Evolutionary conservation across 2,888 invertebrate genomes (phyloP), one percentile per base, ranked within the genome.

Genomic region (Pachycephus smyrnensis): DNA sequence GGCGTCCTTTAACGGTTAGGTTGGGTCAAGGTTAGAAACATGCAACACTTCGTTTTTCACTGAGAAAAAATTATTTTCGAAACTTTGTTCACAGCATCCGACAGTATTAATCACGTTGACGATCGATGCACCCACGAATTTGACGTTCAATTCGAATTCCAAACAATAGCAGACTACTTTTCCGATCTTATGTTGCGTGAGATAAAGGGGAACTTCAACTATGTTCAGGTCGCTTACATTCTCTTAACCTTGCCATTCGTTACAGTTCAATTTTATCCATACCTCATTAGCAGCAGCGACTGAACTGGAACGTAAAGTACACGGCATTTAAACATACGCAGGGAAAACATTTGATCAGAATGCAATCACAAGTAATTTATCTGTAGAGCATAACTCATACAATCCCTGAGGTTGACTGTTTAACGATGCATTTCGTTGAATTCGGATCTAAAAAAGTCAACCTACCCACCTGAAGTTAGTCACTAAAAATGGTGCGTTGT

Each of bases 201-300:
- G 15, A 40, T 55, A 55, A 55, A 55, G 9, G 55, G 1, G 55
- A 55, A 55, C 55, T 55, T 55, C 23, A 55, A 23, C 55, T 23
- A 55, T 55, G 9, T 55, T 55, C 55, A 55, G 55, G 9, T 55
- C 23, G 55, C 55, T 23, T 55, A 55, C 55, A 55, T 55, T 55
- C 55, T 55, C 23, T 55, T 55, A 55, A 55, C 55, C 55, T 55
- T 55, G 55, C 23, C 23, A 15, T 23, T 55, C 55, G 55, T 55
- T 55, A 23, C 55, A 55, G 9, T 55, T 23, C 55, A 55, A 55
- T 55, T 6, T 55, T 55, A 55, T 55, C 55, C 71, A 15, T 86
- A 88, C 88, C 88, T 88, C 79, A 79, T 79, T n/a, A 84, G 78
- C 78, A 80, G 75, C 37, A 83, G 81, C 75, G 86, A 82, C 32